Evolutionary conservation across 1,140 invertebrate species (phyloP).

Genomic region (Druon quercuslanigerum): DNA sequence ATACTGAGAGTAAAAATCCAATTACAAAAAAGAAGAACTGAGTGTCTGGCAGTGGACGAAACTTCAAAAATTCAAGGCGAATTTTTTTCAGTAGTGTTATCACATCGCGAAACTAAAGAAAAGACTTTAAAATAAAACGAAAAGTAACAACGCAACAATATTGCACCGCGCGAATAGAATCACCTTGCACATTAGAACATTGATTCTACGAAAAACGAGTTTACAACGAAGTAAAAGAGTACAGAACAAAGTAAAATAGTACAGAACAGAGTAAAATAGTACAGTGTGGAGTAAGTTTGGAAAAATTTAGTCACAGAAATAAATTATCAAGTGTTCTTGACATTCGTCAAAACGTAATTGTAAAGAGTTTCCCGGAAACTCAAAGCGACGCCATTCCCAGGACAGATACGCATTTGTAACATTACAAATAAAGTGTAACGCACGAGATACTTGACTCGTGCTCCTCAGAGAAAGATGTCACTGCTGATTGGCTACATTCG

Average conservation of each 20-base stretch:
- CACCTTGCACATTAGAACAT: conserved; percentile 6
- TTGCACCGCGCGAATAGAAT: background rate
- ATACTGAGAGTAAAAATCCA: background rate
- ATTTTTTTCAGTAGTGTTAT: background rate
- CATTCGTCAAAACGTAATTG: background rate
- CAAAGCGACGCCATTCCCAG: conserved; percentile 31
- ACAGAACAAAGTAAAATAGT: background rate
- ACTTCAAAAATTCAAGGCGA: background rate
- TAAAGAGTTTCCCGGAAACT: background rate
- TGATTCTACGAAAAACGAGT: background rate
- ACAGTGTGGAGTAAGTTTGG: background rate
- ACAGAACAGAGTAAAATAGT: background rate
- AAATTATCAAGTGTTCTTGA: background rate
- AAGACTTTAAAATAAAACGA: background rate
- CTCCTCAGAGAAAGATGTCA: conserved; percentile 36
- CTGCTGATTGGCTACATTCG: conserved; percentile 24
- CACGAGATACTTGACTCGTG: conserved; percentile 25
- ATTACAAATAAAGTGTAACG: conserved; percentile 13
- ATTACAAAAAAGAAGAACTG: background rate
- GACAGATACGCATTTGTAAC: conserved; percentile 10
- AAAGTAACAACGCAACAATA: conserved; percentile 3
- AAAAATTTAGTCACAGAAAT: background rate
- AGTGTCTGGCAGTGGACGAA: conserved; percentile 3
- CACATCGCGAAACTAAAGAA: background rate
- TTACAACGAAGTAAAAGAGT: background rate